Conservation (phyloP, 2,797 vertebrate genomes). For the Eutrigla gurnardus region DNA sequence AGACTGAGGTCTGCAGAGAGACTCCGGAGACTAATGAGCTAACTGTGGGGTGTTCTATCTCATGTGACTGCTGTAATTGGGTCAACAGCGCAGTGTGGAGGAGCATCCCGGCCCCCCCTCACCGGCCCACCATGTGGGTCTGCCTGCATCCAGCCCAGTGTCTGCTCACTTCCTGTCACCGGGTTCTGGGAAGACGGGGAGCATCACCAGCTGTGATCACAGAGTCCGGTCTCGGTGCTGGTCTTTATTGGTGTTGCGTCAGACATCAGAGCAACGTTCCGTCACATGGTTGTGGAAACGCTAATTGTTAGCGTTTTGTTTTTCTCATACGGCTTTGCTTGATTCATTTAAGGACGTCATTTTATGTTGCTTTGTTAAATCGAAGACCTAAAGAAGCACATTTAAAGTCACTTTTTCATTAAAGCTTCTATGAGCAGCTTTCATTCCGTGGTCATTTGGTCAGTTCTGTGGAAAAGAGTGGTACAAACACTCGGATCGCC, state of each 20-base stretch:
- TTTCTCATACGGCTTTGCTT: not conserved
- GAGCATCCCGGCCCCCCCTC: too few species aligned
- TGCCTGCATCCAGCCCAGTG: slow-evolving; percentile 6
- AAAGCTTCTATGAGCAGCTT: not conserved
- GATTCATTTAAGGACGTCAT: not conserved
- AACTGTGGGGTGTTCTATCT: slow-evolving; percentile 63
- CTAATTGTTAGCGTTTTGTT: not conserved
- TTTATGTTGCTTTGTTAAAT: not conserved
- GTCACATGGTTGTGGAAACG: not conserved
- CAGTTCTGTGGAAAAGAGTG: too few species aligned
- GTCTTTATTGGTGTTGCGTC: not conserved
- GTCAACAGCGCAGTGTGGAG: slow-evolving; percentile 65
- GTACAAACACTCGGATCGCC: not conserved
- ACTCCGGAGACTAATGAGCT: slow-evolving; percentile 75
- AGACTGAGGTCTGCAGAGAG: slow-evolving; percentile 45
- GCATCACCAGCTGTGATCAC: not conserved
- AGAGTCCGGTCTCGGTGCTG: not conserved
- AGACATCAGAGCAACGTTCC: not conserved
- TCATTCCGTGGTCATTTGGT: not conserved
- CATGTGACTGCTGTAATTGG: slow-evolving; percentile 76
- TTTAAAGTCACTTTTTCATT: not conserved
- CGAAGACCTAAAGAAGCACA: not conserved
- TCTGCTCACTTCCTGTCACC: slow-evolving; percentile 15
- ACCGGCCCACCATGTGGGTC: slow-evolving; percentile 5
- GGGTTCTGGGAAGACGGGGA: not conserved